Percentiles rank a stretch among this genome's conserved stretches.
Conservation (phyloP, 1,140 invertebrate genomes). For the Drosophila serrata region DNA sequence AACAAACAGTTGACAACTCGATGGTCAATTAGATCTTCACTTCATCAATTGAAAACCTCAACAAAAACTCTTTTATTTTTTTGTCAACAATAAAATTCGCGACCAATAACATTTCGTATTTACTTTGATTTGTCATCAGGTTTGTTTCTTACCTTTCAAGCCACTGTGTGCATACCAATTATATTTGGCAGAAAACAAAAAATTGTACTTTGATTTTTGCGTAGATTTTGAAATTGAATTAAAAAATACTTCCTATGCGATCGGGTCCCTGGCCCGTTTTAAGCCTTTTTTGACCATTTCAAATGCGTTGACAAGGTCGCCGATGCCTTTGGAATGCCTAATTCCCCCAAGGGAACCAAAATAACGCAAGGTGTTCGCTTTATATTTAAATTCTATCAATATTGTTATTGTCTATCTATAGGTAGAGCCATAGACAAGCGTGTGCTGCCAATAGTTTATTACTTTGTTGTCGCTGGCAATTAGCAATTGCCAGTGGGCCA, state of each 20-base stretch:
- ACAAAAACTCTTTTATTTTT: slow-evolving; percentile 12
- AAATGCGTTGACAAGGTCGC: slow-evolving; percentile 40
- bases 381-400: slow-evolving; percentile 42
- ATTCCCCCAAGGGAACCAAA: slow-evolving; percentile 26
- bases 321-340: slow-evolving; percentile 40
- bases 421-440: slow-evolving; percentile 2
- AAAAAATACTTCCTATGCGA: slow-evolving; percentile 24
- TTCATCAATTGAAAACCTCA: slow-evolving; percentile 20
- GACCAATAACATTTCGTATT: slow-evolving; percentile 52
- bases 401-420: slow-evolving; percentile 21
- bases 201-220: slow-evolving; percentile 27
- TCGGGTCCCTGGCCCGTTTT: slow-evolving; percentile 37
- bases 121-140: slow-evolving; percentile 43
- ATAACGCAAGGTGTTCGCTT: not conserved
- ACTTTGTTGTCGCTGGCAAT: slow-evolving; percentile 40
- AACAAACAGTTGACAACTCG: slow-evolving; percentile 28
- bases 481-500: slow-evolving; percentile 13
- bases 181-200: slow-evolving; percentile 19
- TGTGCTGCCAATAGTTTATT: slow-evolving; percentile 47
- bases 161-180: slow-evolving; percentile 43
- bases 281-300: slow-evolving; percentile 37
- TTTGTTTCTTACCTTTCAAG: slow-evolving; percentile 23
- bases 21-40: slow-evolving; percentile 69
- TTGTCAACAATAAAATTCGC: slow-evolving; percentile 25
- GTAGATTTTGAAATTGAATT: slow-evolving; percentile 23